Evolutionary conservation across 2,888 invertebrate species (phyloP), one percentile per base, ranked within the genome.

Genomic region (Hesperia comma): DNA sequence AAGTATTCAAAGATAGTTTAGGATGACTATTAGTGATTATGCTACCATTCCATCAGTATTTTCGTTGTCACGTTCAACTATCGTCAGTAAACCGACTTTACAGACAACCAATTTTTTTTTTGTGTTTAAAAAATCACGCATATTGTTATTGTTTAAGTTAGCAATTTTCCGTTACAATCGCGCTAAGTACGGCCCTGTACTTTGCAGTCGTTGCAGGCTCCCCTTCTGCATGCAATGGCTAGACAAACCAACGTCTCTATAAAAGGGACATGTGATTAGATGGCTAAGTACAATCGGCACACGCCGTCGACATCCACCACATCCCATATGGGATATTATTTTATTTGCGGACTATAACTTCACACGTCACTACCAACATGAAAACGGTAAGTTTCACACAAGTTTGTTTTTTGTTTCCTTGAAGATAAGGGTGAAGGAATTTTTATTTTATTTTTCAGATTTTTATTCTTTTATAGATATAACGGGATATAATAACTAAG

Each of bases 191-290:
- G 83, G 74, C 85, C 80, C 91, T 90, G 91, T 71, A 68, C 70
- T 73, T 78, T 84, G 83, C 84, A 88, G 80, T 80, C 76, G 79
- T 76, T 87, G 85, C 85, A 87, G 78, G 75, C 86, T 88, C 89
- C 91, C 90, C 87, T 88, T 85, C 72, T 79, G 81, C 81, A 81
- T 86, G 88, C 88, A 87, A 83, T 85, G 82, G 80, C 85, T 90
- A 91, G 89, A 89, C 89, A 90, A 92, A 91, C 81, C 84, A 78
- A 84, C 87, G 88, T 87, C 86, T 91, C 90, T 92, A 92, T 92
- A 92, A 85, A 92, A 92, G 92, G 92, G 90, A 90, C 90, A 83
- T 85, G 80, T 90, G 88, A 91, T 91, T 90, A 91, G 84, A 80
- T 76, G 76, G 77, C 84, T 84, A 88, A 86, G 90, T 92, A 91